These are phyloP conservation scores for Phoenicopterus ruber DNA, from an alignment of 2,113 vertebrate species.

Conservation along the genomic window DNA sequence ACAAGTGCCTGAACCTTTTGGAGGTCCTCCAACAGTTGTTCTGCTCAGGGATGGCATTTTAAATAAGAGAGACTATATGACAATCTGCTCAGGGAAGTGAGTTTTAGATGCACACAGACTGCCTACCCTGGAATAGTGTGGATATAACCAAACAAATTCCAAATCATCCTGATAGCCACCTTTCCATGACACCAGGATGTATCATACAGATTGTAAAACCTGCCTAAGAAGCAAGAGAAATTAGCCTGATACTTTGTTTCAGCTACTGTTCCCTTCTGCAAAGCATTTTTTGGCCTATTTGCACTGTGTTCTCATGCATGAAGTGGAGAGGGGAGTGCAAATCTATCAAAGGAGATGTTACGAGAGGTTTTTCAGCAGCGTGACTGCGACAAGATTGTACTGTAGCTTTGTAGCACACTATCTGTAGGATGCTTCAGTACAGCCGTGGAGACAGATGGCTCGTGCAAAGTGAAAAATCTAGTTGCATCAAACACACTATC, in stretches of 20 bases:
- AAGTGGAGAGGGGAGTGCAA: background rate
- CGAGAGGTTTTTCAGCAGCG: background rate
- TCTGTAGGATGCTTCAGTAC: background rate
- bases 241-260: background rate
- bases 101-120: background rate
- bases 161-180: background rate
- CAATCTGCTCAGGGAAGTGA: background rate
- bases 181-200: background rate
- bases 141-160: background rate
- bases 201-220: background rate
- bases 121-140: background rate
- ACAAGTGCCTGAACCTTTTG: background rate
- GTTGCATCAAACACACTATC: background rate
- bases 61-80: background rate
- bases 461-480: conserved; percentile 23
- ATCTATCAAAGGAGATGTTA: background rate
- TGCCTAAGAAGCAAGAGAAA: background rate
- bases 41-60: background rate
- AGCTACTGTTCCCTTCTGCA: background rate
- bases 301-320: background rate
- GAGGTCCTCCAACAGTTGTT: background rate
- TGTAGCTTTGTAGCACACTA: background rate
- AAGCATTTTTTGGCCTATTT: background rate
- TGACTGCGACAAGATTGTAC: background rate
- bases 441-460: conserved; percentile 36